These are phyloP conservation scores for Habroteleia sp. DNA, from an alignment of 2,888 invertebrate genomes.

Conservation along the genomic window DNA sequence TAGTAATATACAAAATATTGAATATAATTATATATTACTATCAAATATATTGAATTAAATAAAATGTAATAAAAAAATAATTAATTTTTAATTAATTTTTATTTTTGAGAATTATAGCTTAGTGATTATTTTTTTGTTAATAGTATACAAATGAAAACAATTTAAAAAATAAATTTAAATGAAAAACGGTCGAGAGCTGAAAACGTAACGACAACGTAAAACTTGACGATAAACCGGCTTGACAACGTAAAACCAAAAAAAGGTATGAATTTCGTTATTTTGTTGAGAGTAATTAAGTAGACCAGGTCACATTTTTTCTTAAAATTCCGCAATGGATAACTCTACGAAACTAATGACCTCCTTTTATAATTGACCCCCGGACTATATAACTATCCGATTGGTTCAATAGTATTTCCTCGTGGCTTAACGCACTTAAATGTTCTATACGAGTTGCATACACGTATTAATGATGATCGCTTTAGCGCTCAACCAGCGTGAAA, in stretches of 20 bases:
- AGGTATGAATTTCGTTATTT: constrained; percentile 42
- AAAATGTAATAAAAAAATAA: no score
- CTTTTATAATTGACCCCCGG: constrained; percentile 59
- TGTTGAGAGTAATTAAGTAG: constrained; percentile 31
- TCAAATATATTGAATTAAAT: no score
- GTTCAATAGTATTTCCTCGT: constrained; percentile 61
- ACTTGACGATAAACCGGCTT: no score
- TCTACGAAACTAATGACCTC: constrained; percentile 59
- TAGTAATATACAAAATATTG: no score
- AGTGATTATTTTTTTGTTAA: no score
- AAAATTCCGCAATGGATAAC: constrained; percentile 53
- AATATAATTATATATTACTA: no score
- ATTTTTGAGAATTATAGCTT: no score
- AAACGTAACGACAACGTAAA: no score
- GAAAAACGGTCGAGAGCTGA: no score
- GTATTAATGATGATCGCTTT: constrained; percentile 57
- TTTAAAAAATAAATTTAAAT: no score
- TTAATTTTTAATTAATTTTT: no score
- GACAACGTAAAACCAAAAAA: not conserved
- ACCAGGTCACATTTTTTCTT: constrained; percentile 51
- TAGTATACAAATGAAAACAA: no score
- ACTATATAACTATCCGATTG: constrained; percentile 50
- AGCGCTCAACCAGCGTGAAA: constrained; percentile 63
- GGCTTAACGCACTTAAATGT: constrained; percentile 44
- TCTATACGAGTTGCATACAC: constrained; percentile 48